Percentiles rank a stretch among this genome's conserved stretches.
Conservation (phyloP, 2,113 vertebrate genomes). For the Lophochroa leadbeateri region DNA sequence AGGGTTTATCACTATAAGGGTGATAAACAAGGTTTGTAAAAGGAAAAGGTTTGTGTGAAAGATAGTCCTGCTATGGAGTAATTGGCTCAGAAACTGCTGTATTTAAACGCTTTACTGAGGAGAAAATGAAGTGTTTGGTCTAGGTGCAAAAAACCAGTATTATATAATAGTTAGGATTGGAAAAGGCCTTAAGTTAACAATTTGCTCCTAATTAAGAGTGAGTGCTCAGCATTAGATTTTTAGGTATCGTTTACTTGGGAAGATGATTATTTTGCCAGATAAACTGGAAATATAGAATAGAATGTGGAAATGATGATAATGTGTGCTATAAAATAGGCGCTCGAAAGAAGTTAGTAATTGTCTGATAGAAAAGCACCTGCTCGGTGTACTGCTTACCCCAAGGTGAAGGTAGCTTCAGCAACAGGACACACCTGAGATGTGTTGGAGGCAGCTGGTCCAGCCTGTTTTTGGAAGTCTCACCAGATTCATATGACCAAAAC, state of each 20-base stretch:
- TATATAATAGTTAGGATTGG: neutral
- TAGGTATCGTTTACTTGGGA: neutral
- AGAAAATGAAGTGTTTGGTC: neutral
- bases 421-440: neutral
- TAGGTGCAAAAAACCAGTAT: neutral
- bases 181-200: neutral
- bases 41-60: constrained; percentile 40
- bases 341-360: neutral
- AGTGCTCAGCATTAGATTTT: neutral
- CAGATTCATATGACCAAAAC: neutral
- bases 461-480: neutral
- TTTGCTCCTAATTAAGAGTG: neutral
- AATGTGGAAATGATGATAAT: neutral
- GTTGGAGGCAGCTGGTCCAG: neutral
- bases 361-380: neutral
- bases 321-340: neutral
- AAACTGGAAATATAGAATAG: neutral
- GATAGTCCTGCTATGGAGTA: neutral
- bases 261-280: neutral
- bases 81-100: neutral
- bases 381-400: neutral
- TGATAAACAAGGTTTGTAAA: constrained; percentile 43
- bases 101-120: neutral
- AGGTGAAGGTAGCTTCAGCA: neutral
- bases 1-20: constrained; percentile 48